Conservation (phyloP, 2,113 vertebrate species). For the Pyxicephalus adspersus region DNA sequence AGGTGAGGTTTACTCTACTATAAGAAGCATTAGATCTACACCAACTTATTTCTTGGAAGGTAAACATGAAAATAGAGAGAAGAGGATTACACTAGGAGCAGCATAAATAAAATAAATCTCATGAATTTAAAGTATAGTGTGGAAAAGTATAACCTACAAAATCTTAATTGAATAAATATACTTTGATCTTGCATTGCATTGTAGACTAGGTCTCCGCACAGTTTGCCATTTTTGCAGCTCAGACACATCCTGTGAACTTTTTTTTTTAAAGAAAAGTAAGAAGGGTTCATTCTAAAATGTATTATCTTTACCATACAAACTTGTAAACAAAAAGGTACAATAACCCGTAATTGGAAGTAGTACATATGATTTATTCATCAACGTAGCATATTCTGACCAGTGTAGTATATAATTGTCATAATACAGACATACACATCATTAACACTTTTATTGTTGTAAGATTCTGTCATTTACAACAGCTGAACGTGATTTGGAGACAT, state of each 20-base stretch:
- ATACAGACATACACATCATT: too few relatives aligned
- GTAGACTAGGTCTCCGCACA: not conserved
- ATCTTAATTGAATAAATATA: slow-evolving; percentile 29
- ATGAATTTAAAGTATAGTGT: slow-evolving; percentile 29
- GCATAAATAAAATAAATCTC: slow-evolving; percentile 33
- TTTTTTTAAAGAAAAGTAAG: not conserved
- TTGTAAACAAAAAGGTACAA: too few relatives aligned
- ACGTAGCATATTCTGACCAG: too few relatives aligned
- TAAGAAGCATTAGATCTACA: slow-evolving; percentile 5
- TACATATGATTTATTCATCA: too few relatives aligned
- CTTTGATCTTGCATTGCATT: slow-evolving; percentile 33
- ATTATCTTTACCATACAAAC: too few relatives aligned
- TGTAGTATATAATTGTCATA: too few relatives aligned
- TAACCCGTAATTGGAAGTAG: too few relatives aligned
- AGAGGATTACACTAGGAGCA: slow-evolving; percentile 2
- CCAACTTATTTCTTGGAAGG: slow-evolving; percentile 14
- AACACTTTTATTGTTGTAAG: too few relatives aligned
- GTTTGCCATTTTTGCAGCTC: slow-evolving; percentile 15
- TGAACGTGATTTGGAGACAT: too few relatives aligned
- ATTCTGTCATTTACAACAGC: too few relatives aligned
- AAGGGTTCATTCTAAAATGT: not conserved
- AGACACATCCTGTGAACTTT: slow-evolving; percentile 8
- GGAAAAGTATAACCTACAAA: slow-evolving; percentile 15
- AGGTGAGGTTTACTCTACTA: not conserved
- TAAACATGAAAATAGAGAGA: slow-evolving; percentile 20